Base-by-base conservation (phyloP, 2,113 vertebrate genomes). In the Toxostoma redivivum region DNA sequence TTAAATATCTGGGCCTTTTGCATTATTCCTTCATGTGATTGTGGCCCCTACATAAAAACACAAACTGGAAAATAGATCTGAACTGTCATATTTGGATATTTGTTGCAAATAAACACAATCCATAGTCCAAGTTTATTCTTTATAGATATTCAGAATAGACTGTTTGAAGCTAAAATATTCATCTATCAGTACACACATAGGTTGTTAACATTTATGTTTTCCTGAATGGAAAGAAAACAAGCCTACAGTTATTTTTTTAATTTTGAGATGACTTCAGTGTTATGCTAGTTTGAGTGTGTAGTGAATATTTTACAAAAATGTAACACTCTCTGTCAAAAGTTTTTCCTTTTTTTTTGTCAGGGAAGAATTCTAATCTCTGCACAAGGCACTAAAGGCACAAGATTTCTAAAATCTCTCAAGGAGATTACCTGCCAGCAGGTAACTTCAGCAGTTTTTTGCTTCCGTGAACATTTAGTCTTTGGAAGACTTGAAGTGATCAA, bases 111-210 rank as follows among this genome's bases (percentile, higher is more conserved):
- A 69, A 57, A 31, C 25, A 17, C 2, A 54, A 35, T 24, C 19
- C 19, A 17, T 37, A 48, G 57, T 54, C 3, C 11, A 4, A 15
- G n/a, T 44, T 69, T 25, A 6, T 2, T 61, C 19, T 51, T 70
- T 30, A 61, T 19, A 35, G 23, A 25, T 3, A 5, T 28, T 37
- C 17, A 45, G 22, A 62, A 37, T 45, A 27, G 73, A 21, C 42
- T 61, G 11, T 5, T 15, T 84, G 60, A 53, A 78, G 44, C 4
- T 31, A n/a, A 69, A 62, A n/a, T 44, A 42, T 16, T 66, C 88
- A 15, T 4, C 16, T 31, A 5, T 37, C 5, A 14, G 3, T n/a
- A 17, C 4, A 23, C 4, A 15, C 1, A 17, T 3, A 20, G 6
- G 6, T 38, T 13, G 35, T 23, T 24, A 64, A 60, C 1, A 1